Conservation (phyloP, 2,113 vertebrate genomes). For the Columba livia region DNA sequence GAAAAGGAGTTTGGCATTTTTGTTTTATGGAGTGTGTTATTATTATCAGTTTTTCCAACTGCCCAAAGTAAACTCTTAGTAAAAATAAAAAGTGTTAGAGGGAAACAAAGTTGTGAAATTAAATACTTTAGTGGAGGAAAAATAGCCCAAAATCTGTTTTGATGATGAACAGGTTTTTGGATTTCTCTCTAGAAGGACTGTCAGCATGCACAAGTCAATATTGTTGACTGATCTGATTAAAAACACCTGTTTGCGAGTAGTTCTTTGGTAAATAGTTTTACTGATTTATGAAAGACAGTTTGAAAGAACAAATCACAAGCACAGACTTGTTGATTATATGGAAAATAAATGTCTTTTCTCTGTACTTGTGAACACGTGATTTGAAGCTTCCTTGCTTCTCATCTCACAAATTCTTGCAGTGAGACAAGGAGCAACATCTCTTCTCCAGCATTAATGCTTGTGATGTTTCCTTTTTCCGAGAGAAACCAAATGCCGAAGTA, state of each 20-base stretch:
- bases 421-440: not conserved
- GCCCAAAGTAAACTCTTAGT: not conserved
- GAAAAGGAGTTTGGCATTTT: not conserved
- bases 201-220: not conserved
- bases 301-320: not conserved
- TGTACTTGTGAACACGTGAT: not conserved
- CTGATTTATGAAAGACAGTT: not conserved
- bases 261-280: constrained; percentile 6
- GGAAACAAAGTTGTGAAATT: not conserved
- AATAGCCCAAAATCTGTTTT: not conserved
- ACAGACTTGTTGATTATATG: not conserved
- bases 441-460: not conserved
- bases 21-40: not conserved
- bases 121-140: not conserved
- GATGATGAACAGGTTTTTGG: not conserved
- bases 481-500: not conserved
- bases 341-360: not conserved
- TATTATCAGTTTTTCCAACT: not conserved
- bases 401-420: not conserved
- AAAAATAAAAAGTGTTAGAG: not conserved
- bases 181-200: not conserved
- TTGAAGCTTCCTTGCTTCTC: not conserved
- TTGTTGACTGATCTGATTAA: constrained; percentile 18
- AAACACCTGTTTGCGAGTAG: not conserved
- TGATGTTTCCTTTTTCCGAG: not conserved